A percentile compares a stretch with the other conserved stretches of the same genome.
These are phyloP conservation scores for Chrysomallon squamiferum DNA, from an alignment of 1,140 invertebrate species.

Conservation along the genomic window DNA sequence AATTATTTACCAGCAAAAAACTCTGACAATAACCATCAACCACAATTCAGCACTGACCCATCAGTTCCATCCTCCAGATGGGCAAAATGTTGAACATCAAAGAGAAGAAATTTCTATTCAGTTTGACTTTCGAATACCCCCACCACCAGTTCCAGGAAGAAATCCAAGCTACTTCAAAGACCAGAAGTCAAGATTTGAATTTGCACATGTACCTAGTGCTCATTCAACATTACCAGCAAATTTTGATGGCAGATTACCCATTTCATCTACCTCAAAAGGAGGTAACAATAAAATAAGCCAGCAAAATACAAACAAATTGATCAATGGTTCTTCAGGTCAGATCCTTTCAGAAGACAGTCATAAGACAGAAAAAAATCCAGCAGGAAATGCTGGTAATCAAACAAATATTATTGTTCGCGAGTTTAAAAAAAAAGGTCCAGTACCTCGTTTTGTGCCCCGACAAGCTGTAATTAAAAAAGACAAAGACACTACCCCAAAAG, in stretches of 20 bases:
- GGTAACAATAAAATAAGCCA: neutral
- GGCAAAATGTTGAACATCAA: neutral
- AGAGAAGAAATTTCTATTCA: neutral
- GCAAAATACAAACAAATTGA: neutral
- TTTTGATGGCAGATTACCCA: neutral
- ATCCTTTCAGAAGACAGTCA: too few species aligned
- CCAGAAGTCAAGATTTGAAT: slow-evolving; percentile 6
- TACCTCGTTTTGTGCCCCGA: slow-evolving; percentile 52
- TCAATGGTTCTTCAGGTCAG: too few species aligned
- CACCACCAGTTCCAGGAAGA: neutral
- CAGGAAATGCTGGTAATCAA: slow-evolving; percentile 2
- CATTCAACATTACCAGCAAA: neutral
- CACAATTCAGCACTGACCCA: too few species aligned
- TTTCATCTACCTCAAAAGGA: too few species aligned
- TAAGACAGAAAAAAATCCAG: too few species aligned
- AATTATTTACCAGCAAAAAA: too few species aligned
- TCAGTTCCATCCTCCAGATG: too few species aligned
- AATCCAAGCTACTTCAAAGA: neutral
- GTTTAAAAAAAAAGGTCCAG: slow-evolving; percentile 24
- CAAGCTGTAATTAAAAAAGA: slow-evolving; percentile 32
- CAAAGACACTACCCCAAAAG: slow-evolving; percentile 2
- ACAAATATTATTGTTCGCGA: slow-evolving; percentile 40
- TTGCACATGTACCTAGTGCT: neutral
- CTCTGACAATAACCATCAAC: too few species aligned
- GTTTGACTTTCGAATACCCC: slow-evolving; percentile 12